phyloP scores from a whole-genome alignment of 1,140 invertebrate genomes.

The Dreissena rostriformis region DNA sequence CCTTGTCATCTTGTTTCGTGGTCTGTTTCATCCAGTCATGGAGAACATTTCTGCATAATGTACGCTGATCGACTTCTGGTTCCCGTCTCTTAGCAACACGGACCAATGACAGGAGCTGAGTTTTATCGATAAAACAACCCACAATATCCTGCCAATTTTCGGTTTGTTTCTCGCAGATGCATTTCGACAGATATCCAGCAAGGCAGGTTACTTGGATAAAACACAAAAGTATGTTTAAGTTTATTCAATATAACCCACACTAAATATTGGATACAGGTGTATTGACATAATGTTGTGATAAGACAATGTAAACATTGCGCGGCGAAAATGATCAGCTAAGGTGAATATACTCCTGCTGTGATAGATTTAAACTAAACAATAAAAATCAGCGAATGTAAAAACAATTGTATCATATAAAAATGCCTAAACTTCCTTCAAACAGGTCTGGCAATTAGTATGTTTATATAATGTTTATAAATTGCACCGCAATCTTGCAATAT shows the following conservation, averaged over 20 bases:
- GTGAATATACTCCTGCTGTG: not conserved
- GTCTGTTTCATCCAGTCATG: conserved; percentile 20
- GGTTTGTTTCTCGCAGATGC: not conserved
- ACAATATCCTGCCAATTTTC: conserved; percentile 6
- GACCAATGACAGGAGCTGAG: not conserved
- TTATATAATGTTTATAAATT: too few species aligned
- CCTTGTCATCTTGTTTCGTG: conserved; percentile 3
- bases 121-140: not conserved
- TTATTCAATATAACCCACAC: not conserved
- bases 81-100: not conserved
- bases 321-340: not conserved
- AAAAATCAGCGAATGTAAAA: too few species aligned
- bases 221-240: not conserved
- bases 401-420: too few species aligned
- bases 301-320: not conserved
- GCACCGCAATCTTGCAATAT: too few species aligned
- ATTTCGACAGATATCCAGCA: not conserved
- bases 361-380: not conserved
- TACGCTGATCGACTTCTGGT: not conserved
- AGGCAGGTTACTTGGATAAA: conserved; percentile 5
- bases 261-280: not conserved
- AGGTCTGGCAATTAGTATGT: too few species aligned
- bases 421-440: too few species aligned
- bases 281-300: not conserved
- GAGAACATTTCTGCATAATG: not conserved